Evolutionary conservation across 1,140 invertebrate species (phyloP).

Genomic region (Piezodorus guildinii): DNA sequence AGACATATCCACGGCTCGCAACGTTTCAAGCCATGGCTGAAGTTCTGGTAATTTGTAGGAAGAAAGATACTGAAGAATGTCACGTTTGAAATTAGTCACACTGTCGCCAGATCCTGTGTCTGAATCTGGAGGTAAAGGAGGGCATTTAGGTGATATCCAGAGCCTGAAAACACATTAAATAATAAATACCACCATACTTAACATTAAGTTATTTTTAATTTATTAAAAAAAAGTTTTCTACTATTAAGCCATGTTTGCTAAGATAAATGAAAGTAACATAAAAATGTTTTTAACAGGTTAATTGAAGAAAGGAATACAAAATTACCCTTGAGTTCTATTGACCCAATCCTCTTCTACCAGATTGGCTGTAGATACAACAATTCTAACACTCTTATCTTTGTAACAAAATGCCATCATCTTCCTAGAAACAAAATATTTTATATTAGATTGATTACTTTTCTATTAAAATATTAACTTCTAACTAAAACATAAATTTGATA

Average conservation of each 20-base stretch:
- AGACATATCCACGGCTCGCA: conserved; percentile 69
- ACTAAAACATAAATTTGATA: too few relatives aligned
- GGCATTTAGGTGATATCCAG: conserved; percentile 77
- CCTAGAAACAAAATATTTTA: conserved; percentile 38
- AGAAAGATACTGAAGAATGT: conserved; percentile 67
- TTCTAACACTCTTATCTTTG: conserved; percentile 63
- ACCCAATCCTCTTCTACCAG: conserved; percentile 83
- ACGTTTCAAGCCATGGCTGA: conserved; percentile 56
- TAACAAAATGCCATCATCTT: conserved; percentile 86
- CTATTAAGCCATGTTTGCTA: too few relatives aligned
- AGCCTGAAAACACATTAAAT: conserved; percentile 39
- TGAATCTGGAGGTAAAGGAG: conserved; percentile 40
- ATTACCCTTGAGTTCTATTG: conserved; percentile 82
- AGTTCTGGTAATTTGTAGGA: conserved; percentile 58
- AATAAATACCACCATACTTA: too few relatives aligned
- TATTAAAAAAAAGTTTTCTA: too few relatives aligned
- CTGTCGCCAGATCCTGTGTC: conserved; percentile 61
- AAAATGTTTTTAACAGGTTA: too few relatives aligned
- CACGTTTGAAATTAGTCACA: conserved; percentile 70
- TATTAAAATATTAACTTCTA: too few relatives aligned
- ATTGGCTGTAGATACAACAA: conserved; percentile 88
- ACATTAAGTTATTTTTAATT: too few relatives aligned
- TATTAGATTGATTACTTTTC: too few relatives aligned
- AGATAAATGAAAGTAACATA: too few relatives aligned
- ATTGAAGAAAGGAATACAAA: too few relatives aligned